A percentile compares a stretch with the other conserved stretches of the same genome.
Conservation (phyloP, 2,113 vertebrate genomes). For the Thalassarche chlororhynchos region DNA sequence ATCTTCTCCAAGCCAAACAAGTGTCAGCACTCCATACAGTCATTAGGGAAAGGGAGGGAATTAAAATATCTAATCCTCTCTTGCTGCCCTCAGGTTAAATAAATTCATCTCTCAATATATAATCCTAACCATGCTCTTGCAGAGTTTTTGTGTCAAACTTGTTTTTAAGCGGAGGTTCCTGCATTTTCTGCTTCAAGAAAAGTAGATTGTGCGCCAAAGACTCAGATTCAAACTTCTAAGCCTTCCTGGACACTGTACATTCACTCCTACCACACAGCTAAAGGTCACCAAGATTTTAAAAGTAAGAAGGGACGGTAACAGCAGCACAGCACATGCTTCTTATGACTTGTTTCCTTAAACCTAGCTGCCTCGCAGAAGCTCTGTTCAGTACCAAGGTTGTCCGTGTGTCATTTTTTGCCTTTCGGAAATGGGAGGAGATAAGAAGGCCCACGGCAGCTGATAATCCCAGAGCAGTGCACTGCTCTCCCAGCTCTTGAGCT, state of each 20-base stretch:
- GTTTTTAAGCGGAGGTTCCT: neutral
- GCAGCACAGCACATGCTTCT: neutral
- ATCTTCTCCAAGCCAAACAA: neutral
- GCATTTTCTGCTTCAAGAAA: neutral
- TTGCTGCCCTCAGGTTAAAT: neutral
- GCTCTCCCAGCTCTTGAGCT: neutral
- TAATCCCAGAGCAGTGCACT: neutral
- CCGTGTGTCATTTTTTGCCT: neutral
- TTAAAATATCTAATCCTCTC: slow-evolving; percentile 41
- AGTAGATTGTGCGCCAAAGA: neutral
- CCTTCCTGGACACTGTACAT: neutral
- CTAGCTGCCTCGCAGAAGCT: neutral
- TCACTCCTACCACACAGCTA: neutral
- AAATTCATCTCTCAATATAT: neutral
- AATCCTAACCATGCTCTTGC: neutral
- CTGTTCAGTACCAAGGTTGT: neutral
- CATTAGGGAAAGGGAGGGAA: slow-evolving; percentile 3
- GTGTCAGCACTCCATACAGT: slow-evolving; percentile 2
- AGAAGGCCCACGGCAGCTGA: neutral
- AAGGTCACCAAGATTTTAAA: neutral
- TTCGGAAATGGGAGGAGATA: neutral
- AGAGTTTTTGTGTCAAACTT: neutral
- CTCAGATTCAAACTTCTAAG: neutral
- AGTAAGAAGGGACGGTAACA: neutral
- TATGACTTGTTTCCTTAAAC: neutral